Conservation (phyloP, 2,797 vertebrate species). For the Sarcoramphus papa region DNA sequence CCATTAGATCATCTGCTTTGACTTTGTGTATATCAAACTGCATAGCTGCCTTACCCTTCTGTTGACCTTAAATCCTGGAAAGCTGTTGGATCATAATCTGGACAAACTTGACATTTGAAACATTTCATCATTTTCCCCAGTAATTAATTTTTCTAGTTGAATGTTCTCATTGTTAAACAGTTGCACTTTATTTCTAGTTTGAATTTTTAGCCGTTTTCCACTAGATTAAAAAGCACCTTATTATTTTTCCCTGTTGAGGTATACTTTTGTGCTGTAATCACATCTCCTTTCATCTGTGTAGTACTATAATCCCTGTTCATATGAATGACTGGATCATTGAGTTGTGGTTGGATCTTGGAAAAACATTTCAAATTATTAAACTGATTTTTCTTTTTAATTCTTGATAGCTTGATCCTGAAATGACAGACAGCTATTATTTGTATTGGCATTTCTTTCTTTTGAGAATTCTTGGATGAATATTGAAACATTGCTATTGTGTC, state of each 20-base stretch:
- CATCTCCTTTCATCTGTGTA: background rate
- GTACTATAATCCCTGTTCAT: background rate
- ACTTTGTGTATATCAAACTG: background rate
- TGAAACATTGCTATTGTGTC: background rate
- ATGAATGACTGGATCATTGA: background rate
- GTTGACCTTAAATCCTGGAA: constrained; percentile 5
- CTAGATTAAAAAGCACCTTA: background rate
- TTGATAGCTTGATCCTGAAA: background rate
- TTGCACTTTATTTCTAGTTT: background rate
- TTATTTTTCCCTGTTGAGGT: background rate
- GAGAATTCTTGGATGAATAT: background rate
- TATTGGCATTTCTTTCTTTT: background rate
- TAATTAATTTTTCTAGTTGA: background rate
- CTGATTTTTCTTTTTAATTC: background rate
- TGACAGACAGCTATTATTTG: background rate
- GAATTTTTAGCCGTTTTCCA: background rate
- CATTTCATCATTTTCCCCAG: background rate
- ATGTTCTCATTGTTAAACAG: background rate
- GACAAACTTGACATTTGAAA: background rate
- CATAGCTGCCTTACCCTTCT: background rate
- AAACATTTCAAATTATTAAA: background rate
- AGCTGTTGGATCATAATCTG: background rate
- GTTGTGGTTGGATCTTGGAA: background rate
- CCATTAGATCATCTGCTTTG: background rate
- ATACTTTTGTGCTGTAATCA: background rate